Conservation (phyloP, 2,113 vertebrate species). For the Antechinus flavipes region DNA sequence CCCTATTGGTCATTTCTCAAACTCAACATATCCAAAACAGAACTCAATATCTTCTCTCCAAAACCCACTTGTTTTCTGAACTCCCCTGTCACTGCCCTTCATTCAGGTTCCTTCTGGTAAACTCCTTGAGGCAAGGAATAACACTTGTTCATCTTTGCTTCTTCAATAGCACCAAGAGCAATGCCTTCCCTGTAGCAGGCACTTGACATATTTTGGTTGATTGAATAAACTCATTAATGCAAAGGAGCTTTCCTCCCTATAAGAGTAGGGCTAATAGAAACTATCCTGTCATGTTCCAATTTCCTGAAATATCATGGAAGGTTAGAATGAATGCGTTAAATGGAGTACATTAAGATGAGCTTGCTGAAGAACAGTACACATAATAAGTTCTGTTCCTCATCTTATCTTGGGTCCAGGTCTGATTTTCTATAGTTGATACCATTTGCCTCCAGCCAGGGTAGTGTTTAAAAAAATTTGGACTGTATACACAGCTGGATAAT, state of each 20-base stretch:
- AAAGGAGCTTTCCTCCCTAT: not conserved
- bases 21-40: not conserved
- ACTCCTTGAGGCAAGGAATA: not conserved
- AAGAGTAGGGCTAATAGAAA: not conserved
- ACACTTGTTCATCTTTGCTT: not conserved
- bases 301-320: not conserved
- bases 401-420: not conserved
- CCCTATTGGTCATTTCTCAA: not conserved
- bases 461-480: not conserved
- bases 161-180: not conserved
- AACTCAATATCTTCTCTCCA: not conserved
- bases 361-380: not conserved
- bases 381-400: not conserved
- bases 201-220: not conserved
- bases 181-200: not conserved
- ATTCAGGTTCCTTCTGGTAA: not conserved
- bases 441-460: not conserved
- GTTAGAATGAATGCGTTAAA: not conserved
- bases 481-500: not conserved
- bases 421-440: not conserved
- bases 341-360: not conserved
- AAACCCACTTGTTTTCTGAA: not conserved
- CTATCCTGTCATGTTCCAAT: not conserved
- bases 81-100: not conserved
- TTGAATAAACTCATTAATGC: not conserved